Base-by-base conservation (phyloP, 2,797 vertebrate species). In the Smutsia temminckii region DNA sequence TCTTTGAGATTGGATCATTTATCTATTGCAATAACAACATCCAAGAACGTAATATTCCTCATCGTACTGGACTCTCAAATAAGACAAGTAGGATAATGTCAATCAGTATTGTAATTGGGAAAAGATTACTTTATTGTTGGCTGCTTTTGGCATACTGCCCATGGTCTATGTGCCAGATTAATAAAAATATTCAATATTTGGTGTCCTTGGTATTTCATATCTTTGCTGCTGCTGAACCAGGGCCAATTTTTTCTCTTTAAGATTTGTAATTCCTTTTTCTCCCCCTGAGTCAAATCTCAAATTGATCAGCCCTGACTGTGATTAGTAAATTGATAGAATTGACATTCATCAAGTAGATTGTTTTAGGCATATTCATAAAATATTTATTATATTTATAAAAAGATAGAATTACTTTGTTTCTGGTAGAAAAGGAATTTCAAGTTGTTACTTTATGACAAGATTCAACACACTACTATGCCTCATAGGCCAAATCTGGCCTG, bases 81-180 rank as follows among this genome's bases (percentile, higher is more conserved):
- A 94, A 95, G 75, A 18, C 64, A 91, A 81, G 32, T 51, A 92
- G n/a, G 72, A 4, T 59, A 89, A 93, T 74, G 85, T 95, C 91
- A 96, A 77, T 84, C 92, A 94, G 86, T 95, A 94, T 72, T 94
- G 72, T 96, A 97, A 96, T 87, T 93, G 64, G 59, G 27, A 91
- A 96, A 93, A 95, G 42, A 95, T 93, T 88, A 64, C 90, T 94
- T 96, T 96, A 92, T 84, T 93, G 85, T 94, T 94, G 78, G 90
- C 42, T 95, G 74, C 9, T 83, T 83, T 95, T 83, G 90, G 85
- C 77, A 61, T 55, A 53, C 18, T 95, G 69, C 59, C 40, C 81
- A 63, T 59, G 53, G 81, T 21, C 40, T 57, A 32, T 21, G 0
- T 3, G 34, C 92, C 96, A 97, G 59, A 84, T 79, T 91, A 86